A percentile compares a stretch with the other conserved stretches of the same genome.
Conservation (phyloP, 2,113 vertebrate species). For the Syrmaticus mikado region DNA sequence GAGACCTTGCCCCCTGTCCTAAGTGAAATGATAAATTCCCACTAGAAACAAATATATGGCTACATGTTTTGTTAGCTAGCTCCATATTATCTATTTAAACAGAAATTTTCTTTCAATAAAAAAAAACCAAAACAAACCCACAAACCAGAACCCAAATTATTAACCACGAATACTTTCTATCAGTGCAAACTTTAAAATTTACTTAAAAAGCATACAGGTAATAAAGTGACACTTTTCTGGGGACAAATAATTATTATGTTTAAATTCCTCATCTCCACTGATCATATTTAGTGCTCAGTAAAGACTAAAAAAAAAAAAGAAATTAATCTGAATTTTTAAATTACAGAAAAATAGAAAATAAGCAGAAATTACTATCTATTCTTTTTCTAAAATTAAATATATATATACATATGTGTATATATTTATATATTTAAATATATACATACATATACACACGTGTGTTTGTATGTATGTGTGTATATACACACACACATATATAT, state of each 20-base stretch:
- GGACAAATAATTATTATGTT: not conserved
- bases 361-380: not conserved
- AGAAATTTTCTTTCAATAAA: not conserved
- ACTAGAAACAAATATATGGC: not conserved
- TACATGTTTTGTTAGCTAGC: not conserved
- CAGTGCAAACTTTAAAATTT: not conserved
- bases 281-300: not conserved
- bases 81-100: not conserved
- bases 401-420: not conserved
- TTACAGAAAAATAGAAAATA: not conserved
- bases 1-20: not conserved
- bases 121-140: not conserved
- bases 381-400: not conserved
- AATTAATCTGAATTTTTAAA: not conserved
- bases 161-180: not conserved
- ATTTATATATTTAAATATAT: not conserved
- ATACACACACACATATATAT: not conserved
- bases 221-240: not conserved
- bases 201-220: not conserved
- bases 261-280: not conserved
- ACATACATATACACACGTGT: too few species aligned
- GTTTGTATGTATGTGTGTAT: too few species aligned
- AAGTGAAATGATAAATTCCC: not conserved
- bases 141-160: not conserved
- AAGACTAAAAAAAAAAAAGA: not conserved